Conservation (phyloP, 2,113 vertebrate species). For the Pica pica region DNA sequence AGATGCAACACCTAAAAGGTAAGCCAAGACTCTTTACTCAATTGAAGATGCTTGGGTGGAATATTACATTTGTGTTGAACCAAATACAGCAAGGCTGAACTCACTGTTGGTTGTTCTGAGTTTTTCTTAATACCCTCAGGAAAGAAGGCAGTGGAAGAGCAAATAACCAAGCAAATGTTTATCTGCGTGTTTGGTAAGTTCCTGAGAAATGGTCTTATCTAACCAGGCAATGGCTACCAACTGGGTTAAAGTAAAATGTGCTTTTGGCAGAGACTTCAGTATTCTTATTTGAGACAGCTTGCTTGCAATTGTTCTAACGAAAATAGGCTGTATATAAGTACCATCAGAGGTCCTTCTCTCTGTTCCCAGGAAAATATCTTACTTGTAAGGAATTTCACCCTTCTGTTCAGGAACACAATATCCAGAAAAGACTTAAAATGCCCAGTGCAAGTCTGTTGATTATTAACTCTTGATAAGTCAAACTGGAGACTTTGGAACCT, state of each 20-base stretch:
- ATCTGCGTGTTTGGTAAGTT: background rate
- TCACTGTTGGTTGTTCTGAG: background rate
- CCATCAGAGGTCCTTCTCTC: background rate
- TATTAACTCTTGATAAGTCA: background rate
- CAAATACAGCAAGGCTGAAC: background rate
- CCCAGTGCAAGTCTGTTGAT: background rate
- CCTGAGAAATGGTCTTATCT: background rate
- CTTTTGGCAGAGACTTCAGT: background rate
- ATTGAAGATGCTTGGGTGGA: background rate
- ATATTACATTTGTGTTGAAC: background rate
- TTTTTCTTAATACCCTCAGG: background rate
- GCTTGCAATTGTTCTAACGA: background rate
- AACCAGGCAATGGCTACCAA: background rate
- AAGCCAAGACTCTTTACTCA: background rate
- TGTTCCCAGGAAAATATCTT: background rate
- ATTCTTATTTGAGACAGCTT: background rate
- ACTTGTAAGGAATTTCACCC: background rate
- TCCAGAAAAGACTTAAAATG: background rate
- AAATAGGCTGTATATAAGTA: background rate
- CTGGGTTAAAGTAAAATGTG: background rate
- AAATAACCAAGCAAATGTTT: constrained; percentile 4
- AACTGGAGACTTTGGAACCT: background rate
- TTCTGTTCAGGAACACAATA: background rate
- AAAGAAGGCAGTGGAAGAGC: background rate
- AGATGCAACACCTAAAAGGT: background rate